These are phyloP conservation scores for Amphipoea lucens DNA, from an alignment of 2,888 invertebrate species.

Conservation along the genomic window DNA sequence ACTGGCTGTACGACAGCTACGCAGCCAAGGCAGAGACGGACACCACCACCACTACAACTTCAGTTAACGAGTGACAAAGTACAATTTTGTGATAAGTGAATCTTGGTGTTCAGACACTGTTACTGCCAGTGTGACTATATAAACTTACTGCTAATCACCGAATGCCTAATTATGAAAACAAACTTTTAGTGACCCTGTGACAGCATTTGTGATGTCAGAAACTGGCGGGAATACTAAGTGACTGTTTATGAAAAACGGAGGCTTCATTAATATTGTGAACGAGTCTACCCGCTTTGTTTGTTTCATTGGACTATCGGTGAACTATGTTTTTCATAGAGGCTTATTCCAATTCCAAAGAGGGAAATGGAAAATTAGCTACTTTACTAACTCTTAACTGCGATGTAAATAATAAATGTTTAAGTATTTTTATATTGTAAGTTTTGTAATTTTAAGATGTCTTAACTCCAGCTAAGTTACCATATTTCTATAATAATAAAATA, in stretches of 20 bases:
- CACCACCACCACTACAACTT: slow-evolving; percentile 55
- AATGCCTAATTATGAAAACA: slow-evolving; percentile 35
- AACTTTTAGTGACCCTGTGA: slow-evolving; percentile 31
- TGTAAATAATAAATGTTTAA: slow-evolving; percentile 61
- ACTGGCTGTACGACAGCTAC: slow-evolving; percentile 85
- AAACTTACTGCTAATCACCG: slow-evolving; percentile 22
- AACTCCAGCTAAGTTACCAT: slow-evolving; percentile 29
- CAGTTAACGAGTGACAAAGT: slow-evolving; percentile 41
- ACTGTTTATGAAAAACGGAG: slow-evolving; percentile 17
- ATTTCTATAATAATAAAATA: slow-evolving; percentile 28
- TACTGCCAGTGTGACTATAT: slow-evolving; percentile 23
- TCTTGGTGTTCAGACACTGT: slow-evolving; percentile 30
- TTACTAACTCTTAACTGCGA: slow-evolving; percentile 22
- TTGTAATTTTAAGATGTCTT: slow-evolving; percentile 25
- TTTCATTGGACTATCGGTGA: slow-evolving; percentile 27
- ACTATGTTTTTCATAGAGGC: slow-evolving; percentile 41
- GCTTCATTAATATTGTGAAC: slow-evolving; percentile 12
- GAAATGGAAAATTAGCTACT: slow-evolving; percentile 65
- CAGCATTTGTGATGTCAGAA: slow-evolving; percentile 52
- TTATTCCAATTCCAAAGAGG: slow-evolving; percentile 58
- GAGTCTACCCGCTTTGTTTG: slow-evolving; percentile 16
- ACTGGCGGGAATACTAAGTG: slow-evolving; percentile 29
- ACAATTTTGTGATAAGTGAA: slow-evolving; percentile 52
- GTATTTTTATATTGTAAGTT: slow-evolving; percentile 22
- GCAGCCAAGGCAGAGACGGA: slow-evolving; percentile 57